Conservation (phyloP, 2,888 invertebrate species). For the Axea sp. region DNA sequence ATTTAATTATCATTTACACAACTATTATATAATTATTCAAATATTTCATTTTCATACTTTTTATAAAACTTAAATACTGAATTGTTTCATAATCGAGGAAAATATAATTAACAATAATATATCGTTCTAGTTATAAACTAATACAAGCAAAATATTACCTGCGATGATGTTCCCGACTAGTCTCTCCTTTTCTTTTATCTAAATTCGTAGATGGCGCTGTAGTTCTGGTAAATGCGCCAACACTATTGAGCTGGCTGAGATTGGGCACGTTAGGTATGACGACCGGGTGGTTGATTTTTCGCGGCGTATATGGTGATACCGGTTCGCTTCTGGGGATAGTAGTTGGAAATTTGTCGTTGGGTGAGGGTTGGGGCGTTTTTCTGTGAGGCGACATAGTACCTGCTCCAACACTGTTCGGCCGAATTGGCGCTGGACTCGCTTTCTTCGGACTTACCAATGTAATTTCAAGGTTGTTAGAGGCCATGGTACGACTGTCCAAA, state of each 20-base stretch:
- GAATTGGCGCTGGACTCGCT: constrained; percentile 62
- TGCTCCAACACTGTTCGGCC: constrained; percentile 55
- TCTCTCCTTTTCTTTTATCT: constrained; percentile 71
- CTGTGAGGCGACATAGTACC: constrained; percentile 62
- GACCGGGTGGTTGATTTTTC: constrained; percentile 70
- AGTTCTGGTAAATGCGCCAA: constrained; percentile 62
- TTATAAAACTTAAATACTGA: too few relatives aligned
- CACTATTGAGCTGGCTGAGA: constrained; percentile 73
- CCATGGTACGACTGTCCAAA: constrained; percentile 80
- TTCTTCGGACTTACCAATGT: constrained; percentile 83
- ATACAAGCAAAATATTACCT: constrained; percentile 34
- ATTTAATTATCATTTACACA: too few relatives aligned
- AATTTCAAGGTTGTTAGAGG: constrained; percentile 85
- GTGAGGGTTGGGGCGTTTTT: constrained; percentile 80
- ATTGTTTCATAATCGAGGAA: too few relatives aligned
- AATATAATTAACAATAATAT: too few relatives aligned
- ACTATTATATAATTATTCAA: too few relatives aligned
- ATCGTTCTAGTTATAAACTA: too few relatives aligned
- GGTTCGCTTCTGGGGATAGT: constrained; percentile 76
- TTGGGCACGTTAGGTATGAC: constrained; percentile 78
- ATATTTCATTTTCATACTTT: too few relatives aligned
- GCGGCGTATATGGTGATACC: constrained; percentile 75
- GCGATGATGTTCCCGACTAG: constrained; percentile 45
- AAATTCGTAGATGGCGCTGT: constrained; percentile 66
- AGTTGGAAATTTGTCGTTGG: constrained; percentile 82